phyloP scores from a whole-genome alignment of 2,113 vertebrate genomes.

The Aspiorhynchus laticeps region DNA sequence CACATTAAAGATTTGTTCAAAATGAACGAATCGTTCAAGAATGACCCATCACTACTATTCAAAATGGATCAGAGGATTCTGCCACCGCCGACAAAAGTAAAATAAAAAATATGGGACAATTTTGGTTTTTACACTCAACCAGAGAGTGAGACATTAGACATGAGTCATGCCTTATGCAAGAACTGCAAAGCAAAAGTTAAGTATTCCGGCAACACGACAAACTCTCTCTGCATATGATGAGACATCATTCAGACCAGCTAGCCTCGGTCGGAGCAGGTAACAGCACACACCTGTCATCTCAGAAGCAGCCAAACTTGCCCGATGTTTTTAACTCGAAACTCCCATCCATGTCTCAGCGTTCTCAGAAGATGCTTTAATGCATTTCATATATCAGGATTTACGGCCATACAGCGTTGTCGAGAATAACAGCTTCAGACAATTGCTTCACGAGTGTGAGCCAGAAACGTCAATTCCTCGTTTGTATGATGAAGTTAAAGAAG shows the following conservation, averaged over 20 bases:
- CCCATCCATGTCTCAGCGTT: background rate
- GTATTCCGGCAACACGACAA: background rate
- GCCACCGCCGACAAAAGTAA: background rate
- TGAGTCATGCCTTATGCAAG: background rate
- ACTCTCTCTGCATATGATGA: background rate
- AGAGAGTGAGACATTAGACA: background rate
- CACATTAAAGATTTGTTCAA: no score
- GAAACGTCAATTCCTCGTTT: background rate
- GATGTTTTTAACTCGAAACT: background rate
- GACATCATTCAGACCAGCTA: background rate
- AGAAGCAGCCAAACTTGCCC: background rate
- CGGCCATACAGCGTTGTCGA: background rate
- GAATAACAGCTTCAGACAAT: constrained; percentile 5
- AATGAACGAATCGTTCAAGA: no score
- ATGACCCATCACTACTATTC: no score
- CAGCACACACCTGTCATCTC: background rate
- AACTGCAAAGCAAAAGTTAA: background rate
- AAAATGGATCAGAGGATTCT: constrained; percentile 2
- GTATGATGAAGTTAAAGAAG: background rate
- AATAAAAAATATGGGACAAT: background rate
- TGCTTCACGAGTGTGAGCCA: background rate
- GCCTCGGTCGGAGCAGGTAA: background rate
- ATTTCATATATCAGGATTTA: constrained; percentile 15
- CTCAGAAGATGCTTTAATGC: background rate
- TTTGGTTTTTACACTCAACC: background rate